Conservation (phyloP, 1,140 invertebrate genomes). For the Drosophila busckii region DNA sequence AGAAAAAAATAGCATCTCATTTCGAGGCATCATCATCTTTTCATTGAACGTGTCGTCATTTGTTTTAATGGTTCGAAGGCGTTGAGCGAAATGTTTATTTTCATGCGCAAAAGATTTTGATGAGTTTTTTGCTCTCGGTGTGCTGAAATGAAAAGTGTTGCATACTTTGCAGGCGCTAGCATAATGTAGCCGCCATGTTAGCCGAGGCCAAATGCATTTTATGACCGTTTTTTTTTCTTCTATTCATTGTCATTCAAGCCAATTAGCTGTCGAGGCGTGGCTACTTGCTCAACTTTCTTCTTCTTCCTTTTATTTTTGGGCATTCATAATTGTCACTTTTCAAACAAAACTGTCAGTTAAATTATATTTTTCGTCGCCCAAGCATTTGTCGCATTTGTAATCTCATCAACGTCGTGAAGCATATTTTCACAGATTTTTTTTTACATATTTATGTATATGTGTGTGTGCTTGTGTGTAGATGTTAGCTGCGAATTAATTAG, state of each 20-base stretch:
- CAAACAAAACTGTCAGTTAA: constrained; percentile 60
- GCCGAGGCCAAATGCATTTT: constrained; percentile 54
- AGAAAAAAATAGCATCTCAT: constrained; percentile 20
- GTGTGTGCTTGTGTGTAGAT: constrained; percentile 29
- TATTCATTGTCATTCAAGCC: constrained; percentile 41
- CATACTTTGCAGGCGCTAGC: constrained; percentile 6
- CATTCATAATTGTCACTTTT: constrained; percentile 59
- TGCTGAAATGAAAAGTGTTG: constrained; percentile 1
- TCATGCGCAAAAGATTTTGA: constrained; percentile 34
- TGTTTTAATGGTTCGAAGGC: constrained; percentile 53
- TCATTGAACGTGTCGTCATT: constrained; percentile 62
- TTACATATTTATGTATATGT: constrained; percentile 1
- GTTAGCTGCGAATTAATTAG: constrained; percentile 68
- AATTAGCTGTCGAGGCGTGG: constrained; percentile 44
- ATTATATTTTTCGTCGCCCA: constrained; percentile 56
- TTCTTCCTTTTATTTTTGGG: too few species aligned
- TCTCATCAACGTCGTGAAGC: constrained; percentile 30
- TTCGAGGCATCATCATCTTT: constrained; percentile 46
- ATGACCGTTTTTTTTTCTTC: constrained; percentile 57
- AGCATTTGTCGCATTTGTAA: constrained; percentile 40
- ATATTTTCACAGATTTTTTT: constrained; percentile 7
- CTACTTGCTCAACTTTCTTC: constrained; percentile 9
- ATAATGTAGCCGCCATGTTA: constrained; percentile 12
- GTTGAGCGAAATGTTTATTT: constrained; percentile 15
- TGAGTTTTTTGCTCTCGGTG: constrained; percentile 36